Evolutionary conservation across 2,888 invertebrate genomes (phyloP), one percentile per base, ranked within the genome.

Genomic region (Chelonus formosanus): DNA sequence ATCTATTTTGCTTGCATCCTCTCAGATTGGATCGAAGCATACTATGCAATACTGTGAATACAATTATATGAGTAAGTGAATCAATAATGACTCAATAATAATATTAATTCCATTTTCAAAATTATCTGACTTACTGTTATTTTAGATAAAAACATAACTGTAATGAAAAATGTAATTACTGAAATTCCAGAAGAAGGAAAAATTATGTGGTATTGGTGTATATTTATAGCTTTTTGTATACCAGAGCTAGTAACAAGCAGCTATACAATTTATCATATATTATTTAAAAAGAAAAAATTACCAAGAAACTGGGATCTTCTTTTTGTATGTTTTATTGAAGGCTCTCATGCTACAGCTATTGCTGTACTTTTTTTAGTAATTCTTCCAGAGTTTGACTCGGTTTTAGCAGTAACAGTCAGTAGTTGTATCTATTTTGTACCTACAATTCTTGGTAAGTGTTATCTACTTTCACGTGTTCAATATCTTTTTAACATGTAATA

Each of bases 371-470:
- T 92, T 36, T 91, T 95, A 71, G 83, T 89, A 44, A 89, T 95
- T 52, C 85, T 97, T 45, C 96, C 96, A 0, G 88, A 91, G 72
- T 80, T 96, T 73, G 94, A 95, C 82, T 91, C 92, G 0, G 87
- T 94, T 6, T 92, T 93, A 80, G 94, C 92, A 1, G 90, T 92
- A 1, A 93, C 95, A 90, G 85, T 96, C 61, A 92, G 93, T 77
- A 94, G 93, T 82, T 93, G 93, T 32, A 87, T 95, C 71, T 94
- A 93, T 78, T 87, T 96, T 73, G 83, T 95, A 7, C 97, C 97
- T 0, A 90, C 90, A n/a, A 72, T 95, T 67, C 85, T 93, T 36
- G 90, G 92, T 89, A 86, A 40, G 40, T 40, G 40, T 40, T 40
- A 40, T 6, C 3, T 3, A 40, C 20, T 20, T 20, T 20, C 20